Evolutionary conservation across 2,797 vertebrate species (phyloP).

Genomic region (Etheostoma perlongum): DNA sequence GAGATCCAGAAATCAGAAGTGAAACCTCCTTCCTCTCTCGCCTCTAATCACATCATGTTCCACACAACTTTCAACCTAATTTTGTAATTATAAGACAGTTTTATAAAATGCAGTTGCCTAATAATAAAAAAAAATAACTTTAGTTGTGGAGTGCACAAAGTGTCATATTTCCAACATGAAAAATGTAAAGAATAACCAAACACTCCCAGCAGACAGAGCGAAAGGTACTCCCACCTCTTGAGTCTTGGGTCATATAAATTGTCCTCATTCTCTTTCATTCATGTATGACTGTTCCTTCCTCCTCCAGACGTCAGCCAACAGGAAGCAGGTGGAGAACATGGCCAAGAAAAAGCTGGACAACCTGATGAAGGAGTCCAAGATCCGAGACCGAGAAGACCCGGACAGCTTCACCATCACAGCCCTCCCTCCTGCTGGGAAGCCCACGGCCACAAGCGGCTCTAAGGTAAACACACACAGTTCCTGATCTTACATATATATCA

Average conservation of each 20-base stretch:
- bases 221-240: background rate
- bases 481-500: too few relatives aligned
- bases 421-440: slow-evolving; percentile 84
- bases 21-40: too few relatives aligned
- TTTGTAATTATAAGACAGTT: too few relatives aligned
- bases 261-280: background rate
- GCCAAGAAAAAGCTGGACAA: slow-evolving; percentile 97
- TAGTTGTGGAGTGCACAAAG: background rate
- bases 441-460: slow-evolving; percentile 70
- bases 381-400: slow-evolving; percentile 93
- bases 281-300: slow-evolving; percentile 11
- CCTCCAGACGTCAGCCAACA: slow-evolving; percentile 89
- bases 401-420: slow-evolving; percentile 90
- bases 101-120: background rate
- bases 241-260: background rate
- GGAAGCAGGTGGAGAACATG: slow-evolving; percentile 95
- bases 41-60: too few relatives aligned
- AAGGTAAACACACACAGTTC: slow-evolving; percentile 80
- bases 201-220: too few relatives aligned
- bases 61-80: too few relatives aligned
- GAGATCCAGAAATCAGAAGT: background rate
- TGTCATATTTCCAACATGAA: background rate
- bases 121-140: too few relatives aligned
- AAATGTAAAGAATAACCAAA: background rate
- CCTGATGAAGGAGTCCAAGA: slow-evolving; percentile 97